Base-by-base conservation (phyloP, 2,888 invertebrate species). In the Thalpophila matura region DNA sequence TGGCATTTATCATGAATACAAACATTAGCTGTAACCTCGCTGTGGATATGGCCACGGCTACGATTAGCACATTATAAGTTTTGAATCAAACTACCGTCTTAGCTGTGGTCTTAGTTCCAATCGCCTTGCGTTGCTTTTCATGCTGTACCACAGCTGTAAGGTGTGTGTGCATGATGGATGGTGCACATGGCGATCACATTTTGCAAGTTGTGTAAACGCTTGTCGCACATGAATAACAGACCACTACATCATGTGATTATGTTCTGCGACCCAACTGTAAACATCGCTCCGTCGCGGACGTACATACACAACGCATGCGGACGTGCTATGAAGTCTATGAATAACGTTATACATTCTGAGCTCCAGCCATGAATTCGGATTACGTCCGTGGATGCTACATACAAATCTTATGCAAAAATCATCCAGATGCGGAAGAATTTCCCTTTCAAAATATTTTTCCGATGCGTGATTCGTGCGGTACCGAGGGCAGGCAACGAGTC, bases 121-220 rank as follows among this genome's bases (percentile, higher is more conserved):
- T 16, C 37, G 27, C 24, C n/a, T 40, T 40, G 42, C 35, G 26
- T 4, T 49, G 58, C 35, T 27, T 12, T 26, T 20, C 37, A 37
- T 2, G 24, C 4, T 37, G 16, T 31, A 43, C 33, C 35, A 56
- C 38, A n/a, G 53, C 53, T 55, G n/a, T 49, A 53, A 65, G 47
- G 58, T 61, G 27, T n/a, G n/a, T n/a, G n/a, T n/a, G 45, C 35
- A n/a, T 64, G 73, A 79, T 69, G 51, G 29, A 79, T 71, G 45
- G 55, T 50, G 62, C 82, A 80, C 69, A 74, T 82, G 82, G 78
- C 22, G 59, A 74, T 77, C 68, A 70, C 61, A 72, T 77, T n/a
- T 58, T 46, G 65, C 56, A 66, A 60, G 57, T 55, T 72, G 50
- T 60, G 67, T 72, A 72, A 66, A 70, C 54, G 63, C 24, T 49